A percentile compares a stretch with the other conserved stretches of the same genome.
Evolutionary conservation across 2,797 vertebrate species (phyloP).

Genomic region (Tauraco hartlaubi): DNA sequence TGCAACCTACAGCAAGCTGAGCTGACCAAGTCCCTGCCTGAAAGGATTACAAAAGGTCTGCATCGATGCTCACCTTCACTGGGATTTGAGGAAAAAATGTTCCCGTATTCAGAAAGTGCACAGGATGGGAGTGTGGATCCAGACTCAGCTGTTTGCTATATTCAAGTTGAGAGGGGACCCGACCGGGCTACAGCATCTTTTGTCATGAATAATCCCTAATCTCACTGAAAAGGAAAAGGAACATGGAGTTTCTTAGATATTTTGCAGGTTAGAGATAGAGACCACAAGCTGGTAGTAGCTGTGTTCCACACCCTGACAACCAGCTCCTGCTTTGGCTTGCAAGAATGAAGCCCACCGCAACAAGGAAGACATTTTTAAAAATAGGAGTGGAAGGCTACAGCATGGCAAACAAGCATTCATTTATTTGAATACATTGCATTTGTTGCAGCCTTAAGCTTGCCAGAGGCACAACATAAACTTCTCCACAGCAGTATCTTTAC

Average conservation of each 20-base stretch:
- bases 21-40: background rate
- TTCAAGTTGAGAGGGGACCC: background rate
- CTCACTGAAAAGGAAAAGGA: background rate
- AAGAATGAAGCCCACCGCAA: background rate
- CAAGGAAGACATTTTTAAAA: background rate
- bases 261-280: background rate
- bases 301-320: background rate
- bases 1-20: background rate
- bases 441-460: background rate
- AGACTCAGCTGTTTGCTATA: background rate
- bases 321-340: background rate
- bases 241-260: background rate
- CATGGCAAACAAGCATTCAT: background rate
- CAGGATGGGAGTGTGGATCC: background rate
- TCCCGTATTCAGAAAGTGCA: background rate
- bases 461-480: background rate
- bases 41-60: background rate
- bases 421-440: background rate
- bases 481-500: background rate
- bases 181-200: background rate
- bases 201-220: background rate
- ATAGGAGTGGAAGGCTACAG: background rate
- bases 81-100: background rate
- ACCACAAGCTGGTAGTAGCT: background rate
- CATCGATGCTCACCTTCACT: background rate